Percentiles rank a stretch among this genome's conserved stretches.
Conservation (phyloP, 2,888 invertebrate species). For the Tipula vernalis region DNA sequence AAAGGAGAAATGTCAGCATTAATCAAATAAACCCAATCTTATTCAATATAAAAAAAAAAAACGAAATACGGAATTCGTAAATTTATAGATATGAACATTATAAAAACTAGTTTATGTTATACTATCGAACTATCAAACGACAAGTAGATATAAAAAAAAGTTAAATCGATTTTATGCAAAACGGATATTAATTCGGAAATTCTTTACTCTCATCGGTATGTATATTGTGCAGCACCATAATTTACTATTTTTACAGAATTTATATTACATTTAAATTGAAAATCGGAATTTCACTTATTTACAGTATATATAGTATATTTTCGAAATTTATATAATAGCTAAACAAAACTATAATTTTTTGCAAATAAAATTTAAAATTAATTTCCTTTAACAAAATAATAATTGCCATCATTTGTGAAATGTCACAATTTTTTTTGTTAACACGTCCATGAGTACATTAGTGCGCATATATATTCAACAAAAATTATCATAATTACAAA, state of each 20-base stretch:
- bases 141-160: not conserved
- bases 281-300: not conserved
- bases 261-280: not conserved
- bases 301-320: not conserved
- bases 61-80: not conserved
- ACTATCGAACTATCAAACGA: not conserved
- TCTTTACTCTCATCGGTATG: not conserved
- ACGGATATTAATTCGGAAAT: slow-evolving; percentile 4
- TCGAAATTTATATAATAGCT: not conserved
- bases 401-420: not conserved
- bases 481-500: not conserved
- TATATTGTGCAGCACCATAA: not conserved
- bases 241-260: not conserved
- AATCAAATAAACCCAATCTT: not conserved
- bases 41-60: not conserved
- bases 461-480: not conserved
- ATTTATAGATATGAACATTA: not conserved
- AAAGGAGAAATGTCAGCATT: not conserved
- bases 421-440: not conserved
- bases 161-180: not conserved
- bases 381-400: not conserved
- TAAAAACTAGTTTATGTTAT: not conserved
- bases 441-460: not conserved
- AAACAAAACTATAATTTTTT: not conserved
- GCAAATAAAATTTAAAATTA: not conserved